Evolutionary conservation across 2,797 vertebrate genomes (phyloP).

Genomic region (Cyprinella venusta): DNA sequence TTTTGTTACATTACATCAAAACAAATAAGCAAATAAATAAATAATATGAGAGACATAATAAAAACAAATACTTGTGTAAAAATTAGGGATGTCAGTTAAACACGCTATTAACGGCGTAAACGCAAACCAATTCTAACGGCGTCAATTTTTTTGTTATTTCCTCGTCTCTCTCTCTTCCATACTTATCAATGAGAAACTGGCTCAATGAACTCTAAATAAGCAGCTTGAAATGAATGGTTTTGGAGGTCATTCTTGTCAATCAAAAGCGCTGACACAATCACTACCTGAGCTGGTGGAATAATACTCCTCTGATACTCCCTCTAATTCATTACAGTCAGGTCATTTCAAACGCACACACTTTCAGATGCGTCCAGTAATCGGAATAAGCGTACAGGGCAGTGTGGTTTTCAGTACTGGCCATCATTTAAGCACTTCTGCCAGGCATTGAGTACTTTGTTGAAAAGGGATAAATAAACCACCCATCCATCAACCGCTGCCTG

Average conservation of each 20-base stretch:
- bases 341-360: not conserved
- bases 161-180: not conserved
- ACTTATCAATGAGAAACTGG: not conserved
- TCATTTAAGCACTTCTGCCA: not conserved
- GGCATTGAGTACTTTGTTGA: constrained; percentile 3
- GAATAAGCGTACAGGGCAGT: not conserved
- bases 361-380: not conserved
- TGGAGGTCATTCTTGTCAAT: constrained; percentile 34
- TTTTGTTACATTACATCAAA: too few species aligned
- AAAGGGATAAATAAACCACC: constrained; percentile 41
- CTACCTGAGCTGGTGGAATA: constrained; percentile 22
- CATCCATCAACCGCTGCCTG: constrained; percentile 38
- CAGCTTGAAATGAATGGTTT: not conserved
- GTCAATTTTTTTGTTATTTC: not conserved
- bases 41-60: too few species aligned
- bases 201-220: not conserved
- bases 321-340: not conserved
- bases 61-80: too few species aligned
- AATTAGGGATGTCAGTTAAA: too few species aligned
- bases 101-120: too few species aligned
- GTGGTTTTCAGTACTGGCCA: not conserved
- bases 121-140: too few species aligned
- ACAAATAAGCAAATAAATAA: too few species aligned
- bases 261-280: constrained; percentile 28
- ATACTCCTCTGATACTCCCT: not conserved